Evolutionary conservation across 2,888 invertebrate genomes (phyloP), one percentile per base, ranked within the genome.

Genomic region (Fragum fragum): DNA sequence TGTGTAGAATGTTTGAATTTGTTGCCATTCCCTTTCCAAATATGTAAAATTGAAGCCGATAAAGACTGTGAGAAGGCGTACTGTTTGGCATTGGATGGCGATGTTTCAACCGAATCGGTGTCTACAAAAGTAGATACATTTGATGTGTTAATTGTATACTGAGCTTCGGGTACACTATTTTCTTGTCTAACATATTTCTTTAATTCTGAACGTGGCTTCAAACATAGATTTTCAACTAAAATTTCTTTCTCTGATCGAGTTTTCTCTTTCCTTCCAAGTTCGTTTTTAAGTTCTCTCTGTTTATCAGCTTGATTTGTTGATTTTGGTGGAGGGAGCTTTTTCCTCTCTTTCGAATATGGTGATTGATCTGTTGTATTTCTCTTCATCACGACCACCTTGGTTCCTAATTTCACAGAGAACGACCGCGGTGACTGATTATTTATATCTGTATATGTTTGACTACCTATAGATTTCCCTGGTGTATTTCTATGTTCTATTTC

Each of bases 321-420:
- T 36, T 63, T 63, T 9, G 66, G 66, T 23, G 42, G 39, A 1
- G 66, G 66, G 0, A 66, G 42, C 29, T 66, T 66, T 18, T 66
- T 66, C 11, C 66, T 21, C 32, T 14, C n/a, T 29, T 32, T 61
- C 7, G 42, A 21, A 16, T 14, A 36, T 32, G 61, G 32, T 18
- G 61, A 28, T 14, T n/a, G 32, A 42, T 21, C 18, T 11, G 21
- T 21, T 57, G 23, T 3, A 57, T 57, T 23, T 57, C 36, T 66
- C 21, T 36, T 32, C 66, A 66, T 66, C 14, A 66, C 23, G 23
- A 66, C 66, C 66, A 66, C 42, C 21, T 66, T 66, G 42, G 21
- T 1, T 16, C 66, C 66, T 11, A 66, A 6, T 14, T 42, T 66
- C 16, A 66, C 42, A 6, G 66, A 66, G 36, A 66, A 66, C 14